phyloP scores from a whole-genome alignment of 1,140 invertebrate species.

The Pseudomyrmex concolor region DNA sequence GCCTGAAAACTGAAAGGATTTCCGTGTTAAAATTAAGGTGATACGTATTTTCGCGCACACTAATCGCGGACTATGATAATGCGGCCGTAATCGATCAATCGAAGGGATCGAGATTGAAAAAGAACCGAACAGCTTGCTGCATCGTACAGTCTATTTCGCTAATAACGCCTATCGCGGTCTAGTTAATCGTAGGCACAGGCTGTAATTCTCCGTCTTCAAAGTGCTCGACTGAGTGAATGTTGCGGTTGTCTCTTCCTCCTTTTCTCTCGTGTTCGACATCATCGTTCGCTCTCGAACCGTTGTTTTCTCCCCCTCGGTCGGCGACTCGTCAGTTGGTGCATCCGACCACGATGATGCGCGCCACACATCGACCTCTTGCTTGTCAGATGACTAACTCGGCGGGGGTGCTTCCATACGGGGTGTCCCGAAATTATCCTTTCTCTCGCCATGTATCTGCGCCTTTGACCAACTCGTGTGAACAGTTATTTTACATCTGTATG shows the following conservation, averaged over 20 bases:
- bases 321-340: slow-evolving; percentile 41
- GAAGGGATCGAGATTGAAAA: slow-evolving; percentile 10
- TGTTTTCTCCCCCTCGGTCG: slow-evolving; percentile 3
- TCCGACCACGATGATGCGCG: slow-evolving; percentile 46
- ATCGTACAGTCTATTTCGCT: slow-evolving; percentile 47
- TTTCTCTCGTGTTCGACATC: background rate
- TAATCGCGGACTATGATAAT: background rate
- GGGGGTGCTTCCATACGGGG: slow-evolving; percentile 29
- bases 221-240: slow-evolving; percentile 13
- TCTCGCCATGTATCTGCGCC: background rate
- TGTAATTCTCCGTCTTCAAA: slow-evolving; percentile 37
- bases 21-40: background rate
- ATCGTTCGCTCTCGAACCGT: slow-evolving; percentile 11
- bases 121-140: slow-evolving; percentile 11
- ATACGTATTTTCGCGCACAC: background rate
- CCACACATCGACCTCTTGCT: slow-evolving; percentile 48
- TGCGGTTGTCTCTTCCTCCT: background rate
- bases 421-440: background rate
- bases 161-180: slow-evolving; percentile 48
- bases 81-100: slow-evolving; percentile 1
- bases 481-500: no score
- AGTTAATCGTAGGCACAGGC: slow-evolving; percentile 18
- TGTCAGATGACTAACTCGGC: slow-evolving; percentile 57
- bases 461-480: background rate
- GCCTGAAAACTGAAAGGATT: background rate